Evolutionary conservation across 1,140 invertebrate genomes (phyloP), one percentile per base, ranked within the genome.

Genomic region (Piezodorus guildinii): DNA sequence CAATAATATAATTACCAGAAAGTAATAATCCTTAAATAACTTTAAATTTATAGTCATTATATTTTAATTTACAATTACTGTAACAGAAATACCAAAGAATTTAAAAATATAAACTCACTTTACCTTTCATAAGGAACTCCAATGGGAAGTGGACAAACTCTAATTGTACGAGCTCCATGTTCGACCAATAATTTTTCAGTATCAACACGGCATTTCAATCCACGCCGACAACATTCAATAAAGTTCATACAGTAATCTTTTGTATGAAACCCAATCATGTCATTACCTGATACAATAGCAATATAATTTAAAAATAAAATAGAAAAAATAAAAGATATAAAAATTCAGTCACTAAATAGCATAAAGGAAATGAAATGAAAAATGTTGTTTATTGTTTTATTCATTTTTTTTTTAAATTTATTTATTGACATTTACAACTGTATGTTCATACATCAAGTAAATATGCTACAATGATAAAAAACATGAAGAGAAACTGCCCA

Each of bases 221-320:
- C 82, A 64, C 91, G 80, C 74, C 91, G 88, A 73, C 90, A 93
- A 71, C 90, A 94, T 71, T 94, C 91, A 8, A 94, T 88, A 69
- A 94, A 94, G 73, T 94, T 94, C 34, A 92, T 75, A 69, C 90
- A 93, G 72, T 95, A 94, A 70, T 93, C 90, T 61, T 88, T 86
- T 67, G 93, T 92, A 70, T 95, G 91, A 70, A 95, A 94, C 43
- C 90, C 91, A 44, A 94, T 87, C 83, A 94, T 86, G 73, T 94
- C 91, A 74, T 88, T 92, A 66, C 88, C 86, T 84, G 70, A 62
- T 73, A 27, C 3, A 60, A 23, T 27, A 10, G 8, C 16, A 49
- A 49, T n/a, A n/a, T n/a, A 49, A 5, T 9, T 17, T 49, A 6
- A 49, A 19, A 4, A 6, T 5, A 19, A 19, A 21, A 10, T 49